Evolutionary conservation across 2,113 vertebrate genomes (phyloP), one percentile per base, ranked within the genome.

Genomic region (Psammodynastes pulverulentus): DNA sequence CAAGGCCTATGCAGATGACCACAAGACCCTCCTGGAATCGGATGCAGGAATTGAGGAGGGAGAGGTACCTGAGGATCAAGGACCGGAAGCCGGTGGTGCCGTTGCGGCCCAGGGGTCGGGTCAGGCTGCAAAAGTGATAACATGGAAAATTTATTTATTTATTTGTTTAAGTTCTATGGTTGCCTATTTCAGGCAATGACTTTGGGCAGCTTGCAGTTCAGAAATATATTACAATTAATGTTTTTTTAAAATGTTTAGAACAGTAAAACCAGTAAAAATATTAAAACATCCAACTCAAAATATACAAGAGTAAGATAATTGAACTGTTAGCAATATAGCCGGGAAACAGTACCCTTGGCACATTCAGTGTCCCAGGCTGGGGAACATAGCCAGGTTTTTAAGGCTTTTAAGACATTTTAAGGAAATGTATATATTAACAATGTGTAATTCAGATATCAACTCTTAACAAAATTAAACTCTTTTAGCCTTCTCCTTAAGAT

Each of bases 41-140:
- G n/a, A n/a, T n/a, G n/a, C n/a, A n/a, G n/a, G n/a, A n/a, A n/a
- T n/a, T n/a, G n/a, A n/a, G n/a, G n/a, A n/a, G n/a, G n/a, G n/a
- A n/a, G n/a, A n/a, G n/a, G n/a, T n/a, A n/a, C n/a, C n/a, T n/a
- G n/a, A n/a, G n/a, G n/a, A n/a, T n/a, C n/a, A n/a, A n/a, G n/a
- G n/a, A n/a, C n/a, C n/a, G n/a, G n/a, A n/a, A n/a, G n/a, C n/a
- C n/a, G n/a, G n/a, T n/a, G n/a, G n/a, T n/a, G n/a, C n/a, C n/a
- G n/a, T n/a, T n/a, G n/a, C n/a, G n/a, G n/a, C n/a, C n/a, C n/a
- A n/a, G n/a, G n/a, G n/a, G n/a, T n/a, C n/a, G n/a, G n/a, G n/a
- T n/a, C n/a, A n/a, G n/a, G n/a, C 95, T 97, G 96, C 96, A 95
- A 92, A 49, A 94, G 49, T 91, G 92, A 94, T 84, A 62, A 24